Conservation (phyloP, 1,140 invertebrate genomes). For the Lysiphlebus fabarum region DNA sequence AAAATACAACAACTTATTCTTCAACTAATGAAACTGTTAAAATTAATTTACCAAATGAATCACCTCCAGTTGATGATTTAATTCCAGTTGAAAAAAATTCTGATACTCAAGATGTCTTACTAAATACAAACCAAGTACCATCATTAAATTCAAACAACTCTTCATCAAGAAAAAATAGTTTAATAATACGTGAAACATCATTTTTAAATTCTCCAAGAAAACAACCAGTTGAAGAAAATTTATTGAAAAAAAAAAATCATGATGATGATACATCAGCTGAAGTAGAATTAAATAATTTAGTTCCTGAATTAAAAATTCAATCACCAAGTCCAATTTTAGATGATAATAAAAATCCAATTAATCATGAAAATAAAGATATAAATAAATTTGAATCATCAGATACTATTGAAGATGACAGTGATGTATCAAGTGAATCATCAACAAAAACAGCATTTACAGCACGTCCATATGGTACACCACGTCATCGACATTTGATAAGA, state of each 20-base stretch:
- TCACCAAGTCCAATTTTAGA: slow-evolving; percentile 4
- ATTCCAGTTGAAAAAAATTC: neutral
- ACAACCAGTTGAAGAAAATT: neutral
- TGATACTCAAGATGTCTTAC: neutral
- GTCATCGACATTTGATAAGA: slow-evolving; percentile 30
- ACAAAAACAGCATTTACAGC: slow-evolving; percentile 45
- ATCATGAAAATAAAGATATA: neutral
- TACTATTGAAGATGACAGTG: slow-evolving; percentile 36
- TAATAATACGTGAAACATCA: slow-evolving; percentile 20
- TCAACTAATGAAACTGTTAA: too few relatives aligned
- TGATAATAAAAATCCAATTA: too few relatives aligned
- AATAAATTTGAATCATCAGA: slow-evolving; percentile 2
- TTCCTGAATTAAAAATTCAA: neutral
- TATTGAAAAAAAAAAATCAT: neutral
- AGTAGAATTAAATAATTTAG: neutral
- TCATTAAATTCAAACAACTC: neutral
- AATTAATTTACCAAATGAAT: neutral
- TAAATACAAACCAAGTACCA: neutral
- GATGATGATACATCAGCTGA: neutral
- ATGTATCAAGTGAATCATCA: slow-evolving; percentile 47
- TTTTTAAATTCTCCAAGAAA: slow-evolving; percentile 19
- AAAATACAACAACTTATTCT: too few relatives aligned
- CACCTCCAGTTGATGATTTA: neutral
- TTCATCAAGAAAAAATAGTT: slow-evolving; percentile 7
- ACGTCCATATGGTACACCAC: slow-evolving; percentile 42